phyloP scores from a whole-genome alignment of 2,888 invertebrate species.

The Diogma glabrata region DNA sequence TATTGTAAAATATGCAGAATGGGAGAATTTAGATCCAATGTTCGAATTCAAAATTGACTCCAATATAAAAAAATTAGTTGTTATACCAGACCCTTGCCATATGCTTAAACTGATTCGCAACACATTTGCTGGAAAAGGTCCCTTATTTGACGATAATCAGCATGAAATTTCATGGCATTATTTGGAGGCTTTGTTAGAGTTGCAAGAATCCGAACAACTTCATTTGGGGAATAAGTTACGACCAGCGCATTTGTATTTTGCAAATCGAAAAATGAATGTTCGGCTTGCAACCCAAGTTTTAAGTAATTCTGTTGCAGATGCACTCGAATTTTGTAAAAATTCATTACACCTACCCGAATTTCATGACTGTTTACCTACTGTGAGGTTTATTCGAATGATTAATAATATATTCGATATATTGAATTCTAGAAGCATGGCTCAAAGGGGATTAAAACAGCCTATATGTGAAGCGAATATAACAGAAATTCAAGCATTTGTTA shows the following conservation, averaged over 20 bases:
- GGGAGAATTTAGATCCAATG: neutral
- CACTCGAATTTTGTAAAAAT: neutral
- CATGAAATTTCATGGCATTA: neutral
- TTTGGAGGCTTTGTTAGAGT: neutral
- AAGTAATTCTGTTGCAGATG: neutral
- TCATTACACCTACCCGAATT: neutral
- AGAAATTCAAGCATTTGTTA: neutral
- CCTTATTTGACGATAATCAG: neutral
- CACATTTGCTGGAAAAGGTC: neutral
- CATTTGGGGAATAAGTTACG: neutral
- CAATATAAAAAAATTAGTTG: neutral
- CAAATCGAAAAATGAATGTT: constrained; percentile 1
- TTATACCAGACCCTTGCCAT: constrained; percentile 4
- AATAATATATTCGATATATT: neutral
- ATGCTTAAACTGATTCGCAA: neutral
- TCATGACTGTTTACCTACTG: neutral
- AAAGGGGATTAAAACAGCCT: neutral
- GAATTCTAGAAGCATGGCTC: neutral
- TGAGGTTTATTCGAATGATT: neutral
- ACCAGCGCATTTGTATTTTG: neutral
- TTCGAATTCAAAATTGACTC: neutral
- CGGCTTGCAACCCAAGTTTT: neutral
- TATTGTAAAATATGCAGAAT: constrained; percentile 5
- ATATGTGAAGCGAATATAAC: neutral
- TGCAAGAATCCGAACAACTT: neutral